Evolutionary conservation across 1,140 invertebrate species (phyloP).

Genomic region (Papilio helenus): DNA sequence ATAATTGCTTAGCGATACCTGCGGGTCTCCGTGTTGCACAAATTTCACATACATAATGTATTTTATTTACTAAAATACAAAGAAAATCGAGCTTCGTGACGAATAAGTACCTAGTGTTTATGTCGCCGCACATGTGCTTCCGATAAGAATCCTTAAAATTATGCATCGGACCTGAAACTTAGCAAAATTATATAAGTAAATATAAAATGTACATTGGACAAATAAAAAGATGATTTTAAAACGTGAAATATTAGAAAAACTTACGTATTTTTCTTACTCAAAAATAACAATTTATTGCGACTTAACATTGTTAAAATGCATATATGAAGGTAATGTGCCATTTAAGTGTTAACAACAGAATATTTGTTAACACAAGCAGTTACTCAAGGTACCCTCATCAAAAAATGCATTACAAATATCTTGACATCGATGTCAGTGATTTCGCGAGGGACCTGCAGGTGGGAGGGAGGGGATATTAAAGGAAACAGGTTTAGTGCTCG

Average conservation of each 20-base stretch:
- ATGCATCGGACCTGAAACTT: not conserved
- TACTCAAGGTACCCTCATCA: not conserved
- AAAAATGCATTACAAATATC: constrained; percentile 18
- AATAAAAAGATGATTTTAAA: not conserved
- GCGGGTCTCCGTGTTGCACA: not conserved
- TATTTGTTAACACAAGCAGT: not conserved
- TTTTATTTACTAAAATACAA: not conserved
- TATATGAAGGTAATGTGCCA: not conserved
- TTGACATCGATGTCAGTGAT: not conserved
- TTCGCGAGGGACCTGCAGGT: not conserved
- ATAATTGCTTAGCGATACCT: not conserved
- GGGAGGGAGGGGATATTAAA: not conserved
- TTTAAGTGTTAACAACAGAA: not conserved
- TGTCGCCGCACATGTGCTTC: not conserved
- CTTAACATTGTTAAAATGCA: not conserved
- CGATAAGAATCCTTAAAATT: not conserved
- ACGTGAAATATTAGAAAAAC: too few species aligned
- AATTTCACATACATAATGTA: not conserved
- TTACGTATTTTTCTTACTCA: not conserved
- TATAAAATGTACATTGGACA: not conserved
- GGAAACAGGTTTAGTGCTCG: not conserved
- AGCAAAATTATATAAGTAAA: not conserved
- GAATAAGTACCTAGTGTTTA: not conserved
- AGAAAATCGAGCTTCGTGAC: not conserved
- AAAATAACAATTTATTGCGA: not conserved